Evolutionary conservation across 2,888 invertebrate species (phyloP).

Genomic region (Acronicta psi): DNA sequence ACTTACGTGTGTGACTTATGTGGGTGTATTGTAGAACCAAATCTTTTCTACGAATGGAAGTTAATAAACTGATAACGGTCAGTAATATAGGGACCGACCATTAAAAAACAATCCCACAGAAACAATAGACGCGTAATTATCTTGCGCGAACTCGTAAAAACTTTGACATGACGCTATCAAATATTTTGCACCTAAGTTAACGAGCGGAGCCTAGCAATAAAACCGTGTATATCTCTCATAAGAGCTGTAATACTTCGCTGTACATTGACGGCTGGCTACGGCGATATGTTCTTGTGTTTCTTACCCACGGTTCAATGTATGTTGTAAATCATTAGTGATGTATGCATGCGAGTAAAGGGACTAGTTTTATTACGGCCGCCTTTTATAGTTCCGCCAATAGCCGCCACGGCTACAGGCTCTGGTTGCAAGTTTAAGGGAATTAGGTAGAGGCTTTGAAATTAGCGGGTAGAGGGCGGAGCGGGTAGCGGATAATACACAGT

Average conservation of each 20-base stretch:
- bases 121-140: slow-evolving; percentile 81
- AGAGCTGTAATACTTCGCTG: slow-evolving; percentile 34
- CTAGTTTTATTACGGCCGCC: slow-evolving; percentile 78
- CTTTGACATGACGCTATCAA: slow-evolving; percentile 73
- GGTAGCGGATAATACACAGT: not conserved
- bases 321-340: slow-evolving; percentile 80
- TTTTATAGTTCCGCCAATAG: slow-evolving; percentile 83
- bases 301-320: slow-evolving; percentile 60
- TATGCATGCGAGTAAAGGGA: slow-evolving; percentile 79
- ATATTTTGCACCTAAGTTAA: slow-evolving; percentile 79
- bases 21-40: not conserved
- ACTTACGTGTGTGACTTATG: too few species aligned
- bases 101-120: slow-evolving; percentile 64
- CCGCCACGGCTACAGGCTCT: slow-evolving; percentile 70
- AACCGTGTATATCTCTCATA: slow-evolving; percentile 51
- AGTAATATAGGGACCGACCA: slow-evolving; percentile 35
- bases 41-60: slow-evolving; percentile 34
- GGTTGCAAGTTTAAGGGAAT: slow-evolving; percentile 82
- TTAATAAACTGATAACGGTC: slow-evolving; percentile 44
- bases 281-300: not conserved
- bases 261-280: slow-evolving; percentile 34
- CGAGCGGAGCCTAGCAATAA: slow-evolving; percentile 57
- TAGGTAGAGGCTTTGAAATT: slow-evolving; percentile 60
- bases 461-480: slow-evolving; percentile 35
- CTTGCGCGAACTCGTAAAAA: slow-evolving; percentile 73